Evolutionary conservation across 2,797 vertebrate genomes (phyloP).

Genomic region (Nasua narica): DNA sequence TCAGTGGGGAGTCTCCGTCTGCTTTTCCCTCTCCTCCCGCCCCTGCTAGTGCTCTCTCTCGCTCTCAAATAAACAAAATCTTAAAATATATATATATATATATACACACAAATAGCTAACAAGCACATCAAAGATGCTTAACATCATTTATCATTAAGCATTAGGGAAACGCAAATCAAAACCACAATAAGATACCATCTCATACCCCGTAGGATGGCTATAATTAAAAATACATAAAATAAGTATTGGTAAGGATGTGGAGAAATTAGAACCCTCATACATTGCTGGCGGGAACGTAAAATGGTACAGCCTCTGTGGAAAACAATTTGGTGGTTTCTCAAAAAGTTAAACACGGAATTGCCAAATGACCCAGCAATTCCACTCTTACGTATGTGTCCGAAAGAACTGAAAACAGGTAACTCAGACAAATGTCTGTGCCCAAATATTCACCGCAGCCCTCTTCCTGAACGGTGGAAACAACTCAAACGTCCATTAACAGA

Average conservation of each 20-base stretch:
- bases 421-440: neutral
- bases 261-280: neutral
- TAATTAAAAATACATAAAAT: slow-evolving; percentile 6
- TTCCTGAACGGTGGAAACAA: neutral
- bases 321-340: neutral
- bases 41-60: neutral
- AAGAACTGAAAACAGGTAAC: neutral
- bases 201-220: neutral
- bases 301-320: neutral
- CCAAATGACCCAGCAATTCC: neutral
- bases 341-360: neutral
- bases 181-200: neutral
- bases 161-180: slow-evolving; percentile 16
- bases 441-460: neutral
- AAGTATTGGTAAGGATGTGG: neutral
- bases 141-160: neutral
- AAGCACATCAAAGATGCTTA: neutral
- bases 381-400: neutral
- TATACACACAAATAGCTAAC: neutral
- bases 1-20: neutral
- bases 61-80: neutral
- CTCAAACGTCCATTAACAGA: neutral
- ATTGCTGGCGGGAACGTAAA: neutral
- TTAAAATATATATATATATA: too few relatives aligned
- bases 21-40: neutral